Evolutionary conservation across 2,888 invertebrate genomes (phyloP), one percentile per base, ranked within the genome.

Genomic region (Drepana falcataria): DNA sequence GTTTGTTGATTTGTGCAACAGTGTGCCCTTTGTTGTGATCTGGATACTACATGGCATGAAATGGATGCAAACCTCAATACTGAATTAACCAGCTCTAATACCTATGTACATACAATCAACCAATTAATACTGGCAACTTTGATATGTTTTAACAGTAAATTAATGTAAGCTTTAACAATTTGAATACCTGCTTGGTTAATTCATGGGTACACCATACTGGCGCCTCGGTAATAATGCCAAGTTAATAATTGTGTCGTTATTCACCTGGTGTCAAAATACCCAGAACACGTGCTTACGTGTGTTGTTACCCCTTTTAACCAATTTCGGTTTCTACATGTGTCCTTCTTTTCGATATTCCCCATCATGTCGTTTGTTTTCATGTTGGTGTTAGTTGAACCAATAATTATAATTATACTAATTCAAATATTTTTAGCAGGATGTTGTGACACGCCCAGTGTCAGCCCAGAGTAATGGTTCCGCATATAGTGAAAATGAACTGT

Each of bases 401-500:
- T 58, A 58, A 40, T 49, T 51, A 48, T 53, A 51, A 61, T 56
- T 47, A 53, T 54, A 41, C 40, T 56, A 51, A 35, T 2, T 48
- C 47, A 52, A 49, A 51, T 49, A 56, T 53, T 69, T 69, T 68
- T 61, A 78, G 63, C 83, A 91, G 80, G 91, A 91, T 59, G 79
- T 82, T n/a, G 84, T 86, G 6, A 86, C 87, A 3, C 78, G 92
- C 52, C 91, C 87, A n/a, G 83, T 84, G 51, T 92, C 90, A 34
- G 91, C 82, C 33, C 91, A 90, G 74, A 90, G 86, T 68, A 91
- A 88, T 64, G 87, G 84, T 54, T 92, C 87, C 0, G 78, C 83
- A 2, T 93, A 92, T 61, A 92, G 92, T 59, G 91, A 91, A 37
- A 93, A 92, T 71, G 90, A 91, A 57, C 79, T 89, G 41, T 91